Evolutionary conservation across 53 echinoderm and acorn worm genomes (phyloP).

Genomic region (Zoroaster sp.): DNA sequence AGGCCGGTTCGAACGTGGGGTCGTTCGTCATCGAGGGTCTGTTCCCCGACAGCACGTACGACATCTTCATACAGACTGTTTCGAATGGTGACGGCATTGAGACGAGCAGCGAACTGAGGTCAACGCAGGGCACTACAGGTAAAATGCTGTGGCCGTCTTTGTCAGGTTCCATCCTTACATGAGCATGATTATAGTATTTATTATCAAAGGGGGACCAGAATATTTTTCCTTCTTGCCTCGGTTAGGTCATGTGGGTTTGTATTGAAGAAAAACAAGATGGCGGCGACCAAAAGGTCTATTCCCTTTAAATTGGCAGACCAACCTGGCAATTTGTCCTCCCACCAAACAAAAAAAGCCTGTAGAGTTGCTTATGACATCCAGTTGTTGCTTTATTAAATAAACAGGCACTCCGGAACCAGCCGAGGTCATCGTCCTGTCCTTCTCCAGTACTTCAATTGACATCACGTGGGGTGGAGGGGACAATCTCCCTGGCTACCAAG

Average conservation of each 20-base stretch:
- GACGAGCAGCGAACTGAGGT: slow-evolving; percentile 6
- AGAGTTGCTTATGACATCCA: not conserved
- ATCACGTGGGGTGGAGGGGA: slow-evolving; percentile 53
- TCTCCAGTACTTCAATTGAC: slow-evolving; percentile 1
- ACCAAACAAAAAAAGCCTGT: not conserved
- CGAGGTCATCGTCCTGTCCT: slow-evolving; percentile 18
- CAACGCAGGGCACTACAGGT: slow-evolving; percentile 27
- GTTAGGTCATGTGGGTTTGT: too few relatives aligned
- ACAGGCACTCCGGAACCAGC: not conserved
- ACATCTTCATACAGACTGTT: slow-evolving; percentile 38
- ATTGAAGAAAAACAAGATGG: too few relatives aligned
- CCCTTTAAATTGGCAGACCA: too few relatives aligned
- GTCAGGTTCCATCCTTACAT: too few relatives aligned
- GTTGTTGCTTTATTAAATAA: not conserved
- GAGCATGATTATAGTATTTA: too few relatives aligned
- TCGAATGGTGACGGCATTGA: slow-evolving; percentile 11
- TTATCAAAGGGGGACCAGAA: too few relatives aligned
- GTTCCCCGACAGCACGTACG: slow-evolving; percentile 52
- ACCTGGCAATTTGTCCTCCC: too few relatives aligned
- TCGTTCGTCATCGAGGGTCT: slow-evolving; percentile 8
- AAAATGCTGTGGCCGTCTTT: too few relatives aligned
- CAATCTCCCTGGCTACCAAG: not conserved
- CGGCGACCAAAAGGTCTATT: too few relatives aligned
- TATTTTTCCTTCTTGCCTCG: too few relatives aligned
- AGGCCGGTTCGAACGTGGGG: not conserved